Evolutionary conservation across 2,888 invertebrate species (phyloP).

Genomic region (Stenolophus ochropezus): DNA sequence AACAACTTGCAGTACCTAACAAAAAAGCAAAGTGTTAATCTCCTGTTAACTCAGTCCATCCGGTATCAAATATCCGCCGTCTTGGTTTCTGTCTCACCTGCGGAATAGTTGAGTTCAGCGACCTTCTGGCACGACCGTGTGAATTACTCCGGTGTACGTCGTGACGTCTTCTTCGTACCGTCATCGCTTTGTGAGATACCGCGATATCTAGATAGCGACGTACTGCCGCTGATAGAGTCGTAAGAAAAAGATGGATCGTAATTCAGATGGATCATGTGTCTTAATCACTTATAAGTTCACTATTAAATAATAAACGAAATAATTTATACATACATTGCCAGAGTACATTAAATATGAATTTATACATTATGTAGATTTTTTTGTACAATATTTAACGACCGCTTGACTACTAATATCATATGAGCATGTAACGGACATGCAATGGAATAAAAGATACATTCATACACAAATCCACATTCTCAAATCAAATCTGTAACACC

Average conservation of each 20-base stretch:
- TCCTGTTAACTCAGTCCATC: constrained; percentile 7
- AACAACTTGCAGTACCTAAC: not conserved
- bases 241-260: not conserved
- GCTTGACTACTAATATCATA: too few species aligned
- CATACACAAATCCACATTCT: too few species aligned
- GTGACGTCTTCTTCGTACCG: constrained; percentile 43
- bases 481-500: too few species aligned
- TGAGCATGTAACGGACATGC: too few species aligned
- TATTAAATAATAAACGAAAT: too few species aligned
- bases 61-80: constrained; percentile 40
- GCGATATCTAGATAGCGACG: not conserved
- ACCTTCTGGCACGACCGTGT: constrained; percentile 49
- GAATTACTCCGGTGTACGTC: constrained; percentile 48
- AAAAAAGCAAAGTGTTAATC: constrained; percentile 24
- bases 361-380: too few species aligned
- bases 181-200: constrained; percentile 25
- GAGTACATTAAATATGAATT: too few species aligned
- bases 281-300: not conserved
- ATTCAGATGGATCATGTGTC: not conserved
- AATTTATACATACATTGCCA: too few species aligned
- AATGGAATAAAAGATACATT: too few species aligned
- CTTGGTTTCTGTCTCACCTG: constrained; percentile 16
- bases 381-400: too few species aligned
- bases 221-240: not conserved
- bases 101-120: constrained; percentile 46